Percentiles rank a stretch among this genome's conserved stretches.
phyloP scores from a whole-genome alignment of 1,140 invertebrate species.

The Rhopalosiphum padi region DNA sequence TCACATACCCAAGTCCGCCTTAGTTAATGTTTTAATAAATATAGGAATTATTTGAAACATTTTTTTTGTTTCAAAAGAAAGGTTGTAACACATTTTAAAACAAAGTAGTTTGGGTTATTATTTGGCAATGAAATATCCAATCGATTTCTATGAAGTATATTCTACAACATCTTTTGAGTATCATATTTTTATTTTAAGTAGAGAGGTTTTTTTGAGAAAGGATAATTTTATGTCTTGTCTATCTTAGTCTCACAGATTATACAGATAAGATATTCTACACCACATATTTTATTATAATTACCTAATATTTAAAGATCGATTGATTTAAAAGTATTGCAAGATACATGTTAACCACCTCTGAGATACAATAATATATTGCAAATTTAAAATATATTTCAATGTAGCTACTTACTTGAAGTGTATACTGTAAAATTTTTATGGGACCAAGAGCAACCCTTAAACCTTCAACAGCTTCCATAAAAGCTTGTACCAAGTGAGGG shows the following conservation, averaged over 20 bases:
- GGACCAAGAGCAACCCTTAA: slow-evolving; percentile 95
- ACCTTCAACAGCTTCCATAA: slow-evolving; percentile 98
- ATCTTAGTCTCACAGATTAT: background rate
- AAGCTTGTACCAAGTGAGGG: slow-evolving; percentile 98
- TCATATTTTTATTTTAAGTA: background rate
- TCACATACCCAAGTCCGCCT: too few species aligned
- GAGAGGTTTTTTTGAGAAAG: background rate
- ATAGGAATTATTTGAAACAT: too few species aligned
- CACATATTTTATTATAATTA: background rate
- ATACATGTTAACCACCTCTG: background rate
- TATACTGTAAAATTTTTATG: slow-evolving; percentile 95
- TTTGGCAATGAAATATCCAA: background rate
- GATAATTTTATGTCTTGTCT: background rate
- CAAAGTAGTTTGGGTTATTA: too few species aligned
- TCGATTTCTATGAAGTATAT: background rate
- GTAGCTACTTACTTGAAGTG: slow-evolving; percentile 76
- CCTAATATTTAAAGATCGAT: background rate
- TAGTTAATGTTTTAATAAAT: too few species aligned
- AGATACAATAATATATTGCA: background rate
- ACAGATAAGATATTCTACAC: background rate
- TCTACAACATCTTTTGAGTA: background rate
- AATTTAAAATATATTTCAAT: background rate
- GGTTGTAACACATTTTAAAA: too few species aligned
- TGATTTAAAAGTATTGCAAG: background rate
- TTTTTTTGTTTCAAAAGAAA: too few species aligned